phyloP scores from a whole-genome alignment of 1,140 invertebrate species.

The Nephotettix cincticeps region DNA sequence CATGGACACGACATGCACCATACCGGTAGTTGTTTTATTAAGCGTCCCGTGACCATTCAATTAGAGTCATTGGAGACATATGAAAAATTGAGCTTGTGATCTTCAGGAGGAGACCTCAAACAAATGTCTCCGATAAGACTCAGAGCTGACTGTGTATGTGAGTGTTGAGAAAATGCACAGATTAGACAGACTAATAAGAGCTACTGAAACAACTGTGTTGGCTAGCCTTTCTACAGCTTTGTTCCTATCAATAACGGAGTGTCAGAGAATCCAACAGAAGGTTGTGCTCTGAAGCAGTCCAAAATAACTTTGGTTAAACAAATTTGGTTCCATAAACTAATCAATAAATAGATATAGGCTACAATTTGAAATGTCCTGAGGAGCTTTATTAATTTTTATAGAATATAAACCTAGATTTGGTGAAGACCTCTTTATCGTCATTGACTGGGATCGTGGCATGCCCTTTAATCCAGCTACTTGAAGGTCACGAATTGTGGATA shows the following conservation, averaged over 20 bases:
- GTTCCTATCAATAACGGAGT: not conserved
- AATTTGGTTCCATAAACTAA: not conserved
- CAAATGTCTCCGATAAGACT: not conserved
- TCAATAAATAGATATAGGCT: not conserved
- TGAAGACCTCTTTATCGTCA: not conserved
- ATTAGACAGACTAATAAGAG: not conserved
- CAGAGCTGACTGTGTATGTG: not conserved
- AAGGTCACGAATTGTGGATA: too few species aligned
- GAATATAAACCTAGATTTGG: not conserved
- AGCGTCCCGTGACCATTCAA: too few species aligned
- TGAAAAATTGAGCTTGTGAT: not conserved
- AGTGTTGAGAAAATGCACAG: not conserved
- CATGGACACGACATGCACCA: too few species aligned
- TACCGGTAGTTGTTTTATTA: too few species aligned
- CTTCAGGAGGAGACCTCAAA: not conserved
- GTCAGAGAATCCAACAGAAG: not conserved
- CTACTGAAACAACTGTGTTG: not conserved
- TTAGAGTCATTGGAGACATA: not conserved
- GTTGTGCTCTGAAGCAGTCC: not conserved
- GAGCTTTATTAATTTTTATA: not conserved
- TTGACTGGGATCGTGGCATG: too few species aligned
- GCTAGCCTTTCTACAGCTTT: not conserved
- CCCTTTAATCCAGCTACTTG: too few species aligned
- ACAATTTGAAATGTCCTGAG: not conserved
- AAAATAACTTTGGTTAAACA: not conserved